Evolutionary conservation across 1,140 invertebrate genomes (phyloP).

Genomic region (Megathymus violae): DNA sequence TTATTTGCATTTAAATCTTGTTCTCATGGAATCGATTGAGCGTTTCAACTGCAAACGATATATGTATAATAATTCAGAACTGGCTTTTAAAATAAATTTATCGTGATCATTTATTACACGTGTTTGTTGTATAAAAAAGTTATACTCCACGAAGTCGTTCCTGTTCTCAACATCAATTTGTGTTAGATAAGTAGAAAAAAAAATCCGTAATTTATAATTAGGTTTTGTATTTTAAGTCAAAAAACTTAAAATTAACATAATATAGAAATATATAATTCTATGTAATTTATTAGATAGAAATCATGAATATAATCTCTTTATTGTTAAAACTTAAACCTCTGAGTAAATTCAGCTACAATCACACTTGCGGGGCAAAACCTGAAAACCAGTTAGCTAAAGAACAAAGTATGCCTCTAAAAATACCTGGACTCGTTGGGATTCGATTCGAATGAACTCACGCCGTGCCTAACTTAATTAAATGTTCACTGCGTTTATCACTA

Average conservation of each 20-base stretch:
- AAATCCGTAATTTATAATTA: too few relatives aligned
- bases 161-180: too few relatives aligned
- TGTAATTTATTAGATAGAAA: too few relatives aligned
- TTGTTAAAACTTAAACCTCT: too few relatives aligned
- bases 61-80: background rate
- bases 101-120: too few relatives aligned
- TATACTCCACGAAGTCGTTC: too few relatives aligned
- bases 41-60: background rate
- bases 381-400: constrained; percentile 48
- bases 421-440: constrained; percentile 49
- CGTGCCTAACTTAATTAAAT: constrained; percentile 44
- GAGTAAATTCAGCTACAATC: constrained; percentile 10
- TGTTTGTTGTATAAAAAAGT: too few relatives aligned
- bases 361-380: constrained; percentile 46
- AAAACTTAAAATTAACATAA: too few relatives aligned
- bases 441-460: constrained; percentile 37
- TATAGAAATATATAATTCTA: too few relatives aligned
- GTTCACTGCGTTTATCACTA: constrained; percentile 49
- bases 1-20: background rate
- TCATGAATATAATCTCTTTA: too few relatives aligned
- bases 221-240: too few relatives aligned
- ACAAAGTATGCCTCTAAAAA: constrained; percentile 46
- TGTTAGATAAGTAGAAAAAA: too few relatives aligned
- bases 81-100: background rate
- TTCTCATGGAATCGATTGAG: background rate